Base-by-base conservation (phyloP, 2,888 invertebrate species). In the Drosophila lutescens region DNA sequence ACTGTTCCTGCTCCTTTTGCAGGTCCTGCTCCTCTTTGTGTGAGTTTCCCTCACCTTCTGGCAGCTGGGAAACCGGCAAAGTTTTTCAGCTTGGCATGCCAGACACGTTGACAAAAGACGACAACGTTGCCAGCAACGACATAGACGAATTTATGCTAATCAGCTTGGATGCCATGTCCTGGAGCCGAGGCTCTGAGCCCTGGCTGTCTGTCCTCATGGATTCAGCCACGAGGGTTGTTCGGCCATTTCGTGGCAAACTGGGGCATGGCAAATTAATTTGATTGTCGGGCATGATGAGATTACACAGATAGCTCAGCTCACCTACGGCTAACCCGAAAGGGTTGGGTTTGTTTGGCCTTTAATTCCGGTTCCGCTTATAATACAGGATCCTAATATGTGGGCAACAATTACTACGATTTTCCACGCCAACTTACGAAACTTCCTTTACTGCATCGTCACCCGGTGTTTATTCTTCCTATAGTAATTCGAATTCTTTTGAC, bases 91-190 rank as follows among this genome's bases (percentile, higher is more conserved):
- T 83, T 83, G 81, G 80, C 74, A 88, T 86, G 83, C 83, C 72
- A 86, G 83, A 83, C 83, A 83, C 86, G 83, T 83, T 88, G 88
- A 83, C 88, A 88, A 88, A 86, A 86, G 86, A 77, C 80, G 83
- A 74, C 75, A 79, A 80, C 71, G 70, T 77, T 83, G 71, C 76
- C 69, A 73, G 67, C 69, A 66, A 73, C 83, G 76, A 88, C 83
- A 76, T 80, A 83, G 83, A 86, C 84, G 88, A 88, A 83, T 88
- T 83, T 88, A 83, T 83, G 83, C 88, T 88, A 83, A 83, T 83
- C 88, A 88, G 71, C 69, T 79, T 62, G 70, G 78, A 70, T 83
- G 83, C 68, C 68, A 10, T 76, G 85, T 47, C 70, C 57, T 32
- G 46, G 26, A 46, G 49, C 56, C 23, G 15, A 7, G 36, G 13